Conservation (phyloP, 2,888 invertebrate genomes). For the Drosophila rellima region DNA sequence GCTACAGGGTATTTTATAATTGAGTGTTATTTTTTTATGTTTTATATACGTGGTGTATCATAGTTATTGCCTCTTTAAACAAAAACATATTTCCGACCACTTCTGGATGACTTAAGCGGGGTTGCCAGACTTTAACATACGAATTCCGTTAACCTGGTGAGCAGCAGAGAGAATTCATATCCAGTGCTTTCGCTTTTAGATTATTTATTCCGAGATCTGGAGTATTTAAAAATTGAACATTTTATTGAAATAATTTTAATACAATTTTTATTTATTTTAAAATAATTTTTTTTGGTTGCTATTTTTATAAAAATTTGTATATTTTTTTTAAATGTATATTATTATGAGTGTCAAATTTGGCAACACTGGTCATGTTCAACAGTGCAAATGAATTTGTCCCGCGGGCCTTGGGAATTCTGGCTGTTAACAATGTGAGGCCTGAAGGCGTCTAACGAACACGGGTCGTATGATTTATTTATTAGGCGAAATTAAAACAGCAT, state of each 20-base stretch:
- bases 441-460: conserved; percentile 1
- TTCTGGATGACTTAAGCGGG: not conserved
- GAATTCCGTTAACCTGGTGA: not conserved
- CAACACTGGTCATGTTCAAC: conserved; percentile 8
- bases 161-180: not conserved
- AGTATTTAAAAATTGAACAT: no score
- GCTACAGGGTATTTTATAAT: not conserved
- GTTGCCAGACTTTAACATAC: not conserved
- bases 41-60: not conserved
- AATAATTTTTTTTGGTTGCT: no score
- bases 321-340: no score
- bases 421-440: not conserved
- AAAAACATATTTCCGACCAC: not conserved
- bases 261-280: no score
- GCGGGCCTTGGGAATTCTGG: conserved; percentile 9
- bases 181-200: no score
- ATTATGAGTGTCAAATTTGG: not conserved
- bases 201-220: no score
- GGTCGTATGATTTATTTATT: conserved; percentile 31
- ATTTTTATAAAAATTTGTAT: no score
- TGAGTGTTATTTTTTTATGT: not conserved
- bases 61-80: not conserved
- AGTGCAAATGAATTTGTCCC: conserved; percentile 26
- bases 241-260: no score
- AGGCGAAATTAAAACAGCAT: conserved; percentile 13